phyloP scores from a whole-genome alignment of 2,888 invertebrate species.

The Leptodirus hochenwartii region DNA sequence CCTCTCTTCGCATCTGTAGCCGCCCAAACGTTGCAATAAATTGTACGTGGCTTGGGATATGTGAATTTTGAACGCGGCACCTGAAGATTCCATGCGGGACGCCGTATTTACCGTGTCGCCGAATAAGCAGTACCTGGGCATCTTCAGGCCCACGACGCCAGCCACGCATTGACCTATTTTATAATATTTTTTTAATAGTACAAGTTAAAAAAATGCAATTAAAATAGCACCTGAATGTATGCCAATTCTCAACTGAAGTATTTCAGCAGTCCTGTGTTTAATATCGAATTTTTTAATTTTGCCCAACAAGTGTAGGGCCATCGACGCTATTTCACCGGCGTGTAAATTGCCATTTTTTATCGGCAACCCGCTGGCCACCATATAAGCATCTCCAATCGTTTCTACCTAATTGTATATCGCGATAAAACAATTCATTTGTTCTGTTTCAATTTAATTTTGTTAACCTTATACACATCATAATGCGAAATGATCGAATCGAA shows the following conservation, averaged over 20 bases:
- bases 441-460: background rate
- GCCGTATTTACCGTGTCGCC: conserved; percentile 74
- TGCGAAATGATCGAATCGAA: conserved; percentile 77
- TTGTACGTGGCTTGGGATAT: conserved; percentile 52
- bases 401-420: conserved; percentile 45
- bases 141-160: conserved; percentile 66
- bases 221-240: conserved; percentile 40
- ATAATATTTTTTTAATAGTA: conserved; percentile 2
- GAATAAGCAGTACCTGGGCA: conserved; percentile 70
- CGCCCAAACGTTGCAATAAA: conserved; percentile 48
- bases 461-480: conserved; percentile 69
- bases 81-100: conserved; percentile 62
- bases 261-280: conserved; percentile 45
- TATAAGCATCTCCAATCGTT: conserved; percentile 68
- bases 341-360: conserved; percentile 53
- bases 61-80: conserved; percentile 56
- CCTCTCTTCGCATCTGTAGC: conserved; percentile 53
- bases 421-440: background rate
- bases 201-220: background rate
- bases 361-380: conserved; percentile 66
- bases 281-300: conserved; percentile 51
- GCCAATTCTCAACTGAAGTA: conserved; percentile 54
- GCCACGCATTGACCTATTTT: conserved; percentile 52
- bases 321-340: conserved; percentile 62
- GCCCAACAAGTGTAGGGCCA: conserved; percentile 55